A percentile compares a stretch with the other conserved stretches of the same genome.
These are phyloP conservation scores for Gyps fulvus DNA, from an alignment of 2,113 vertebrate species.

Conservation along the genomic window DNA sequence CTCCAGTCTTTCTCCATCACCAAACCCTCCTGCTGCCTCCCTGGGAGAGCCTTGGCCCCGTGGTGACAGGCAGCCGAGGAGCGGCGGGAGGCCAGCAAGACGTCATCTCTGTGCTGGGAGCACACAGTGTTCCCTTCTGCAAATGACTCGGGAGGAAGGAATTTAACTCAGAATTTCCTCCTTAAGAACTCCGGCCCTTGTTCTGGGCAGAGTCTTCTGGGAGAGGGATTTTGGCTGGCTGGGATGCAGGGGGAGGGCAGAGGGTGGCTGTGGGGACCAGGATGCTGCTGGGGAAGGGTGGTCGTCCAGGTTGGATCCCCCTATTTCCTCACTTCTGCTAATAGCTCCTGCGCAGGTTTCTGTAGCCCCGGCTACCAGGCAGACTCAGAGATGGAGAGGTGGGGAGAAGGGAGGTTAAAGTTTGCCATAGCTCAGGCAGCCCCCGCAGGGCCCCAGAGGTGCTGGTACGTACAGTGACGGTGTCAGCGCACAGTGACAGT, in stretches of 20 bases:
- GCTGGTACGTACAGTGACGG: not conserved
- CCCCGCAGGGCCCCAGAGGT: not conserved
- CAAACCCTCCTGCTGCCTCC: not conserved
- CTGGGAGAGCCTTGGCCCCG: not conserved
- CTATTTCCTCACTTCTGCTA: not conserved
- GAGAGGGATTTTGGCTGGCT: not conserved
- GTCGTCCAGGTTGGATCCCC: not conserved
- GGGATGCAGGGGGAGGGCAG: not conserved
- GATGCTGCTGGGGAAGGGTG: not conserved
- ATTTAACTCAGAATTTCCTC: slow-evolving; percentile 46
- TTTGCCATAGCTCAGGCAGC: rapidly evolving
- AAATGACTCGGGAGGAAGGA: slow-evolving; percentile 23
- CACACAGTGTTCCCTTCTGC: slow-evolving; percentile 28
- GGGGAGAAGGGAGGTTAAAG: not conserved
- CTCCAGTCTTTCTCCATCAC: not conserved
- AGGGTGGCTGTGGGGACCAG: not conserved
- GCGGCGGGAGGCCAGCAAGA: slow-evolving; percentile 1
- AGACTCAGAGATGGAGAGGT: not conserved
- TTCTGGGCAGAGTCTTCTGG: not conserved
- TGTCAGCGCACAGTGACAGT: not conserved
- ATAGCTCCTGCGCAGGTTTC: not conserved
- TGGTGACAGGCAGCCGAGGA: not conserved
- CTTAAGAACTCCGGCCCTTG: not conserved
- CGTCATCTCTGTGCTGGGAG: slow-evolving; percentile 23
- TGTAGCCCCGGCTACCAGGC: not conserved